Evolutionary conservation across 2,888 invertebrate species (phyloP).

Genomic region (Cerastis leucographa): DNA sequence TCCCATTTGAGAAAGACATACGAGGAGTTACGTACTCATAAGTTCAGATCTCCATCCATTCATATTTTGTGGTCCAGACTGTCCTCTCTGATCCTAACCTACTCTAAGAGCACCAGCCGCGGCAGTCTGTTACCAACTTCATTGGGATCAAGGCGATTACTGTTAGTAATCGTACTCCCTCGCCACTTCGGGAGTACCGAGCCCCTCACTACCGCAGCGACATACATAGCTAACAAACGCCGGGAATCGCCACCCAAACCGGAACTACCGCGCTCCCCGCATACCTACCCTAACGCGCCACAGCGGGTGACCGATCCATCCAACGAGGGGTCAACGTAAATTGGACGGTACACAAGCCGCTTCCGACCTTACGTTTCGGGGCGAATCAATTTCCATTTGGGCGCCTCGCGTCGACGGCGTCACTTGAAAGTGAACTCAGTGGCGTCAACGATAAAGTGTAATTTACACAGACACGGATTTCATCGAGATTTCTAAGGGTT

Average conservation of each 20-base stretch:
- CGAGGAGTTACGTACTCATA: neutral
- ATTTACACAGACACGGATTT: conserved; percentile 77
- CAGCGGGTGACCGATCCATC: conserved; percentile 75
- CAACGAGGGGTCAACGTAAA: conserved; percentile 62
- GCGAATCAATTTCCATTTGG: conserved; percentile 87
- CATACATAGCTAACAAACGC: conserved; percentile 75
- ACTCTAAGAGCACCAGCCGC: conserved; percentile 71
- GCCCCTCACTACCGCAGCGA: conserved; percentile 76
- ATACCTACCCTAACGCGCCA: conserved; percentile 57
- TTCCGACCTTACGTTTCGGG: conserved; percentile 83
- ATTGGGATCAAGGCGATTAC: conserved; percentile 89
- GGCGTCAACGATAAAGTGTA: conserved; percentile 78
- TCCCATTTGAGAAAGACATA: neutral
- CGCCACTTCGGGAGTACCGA: conserved; percentile 80
- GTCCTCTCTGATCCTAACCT: conserved; percentile 65
- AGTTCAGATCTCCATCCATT: neutral
- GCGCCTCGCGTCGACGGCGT: conserved; percentile 72
- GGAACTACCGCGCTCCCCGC: conserved; percentile 72
- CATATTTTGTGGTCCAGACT: neutral
- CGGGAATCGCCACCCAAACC: conserved; percentile 69
- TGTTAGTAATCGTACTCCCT: conserved; percentile 86
- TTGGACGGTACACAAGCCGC: conserved; percentile 65
- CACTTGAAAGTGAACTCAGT: conserved; percentile 72
- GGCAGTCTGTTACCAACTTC: conserved; percentile 86
- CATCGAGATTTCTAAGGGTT: conserved; percentile 79